Base-by-base conservation (phyloP, 1,140 invertebrate species). In the Penaeus chinensis region DNA sequence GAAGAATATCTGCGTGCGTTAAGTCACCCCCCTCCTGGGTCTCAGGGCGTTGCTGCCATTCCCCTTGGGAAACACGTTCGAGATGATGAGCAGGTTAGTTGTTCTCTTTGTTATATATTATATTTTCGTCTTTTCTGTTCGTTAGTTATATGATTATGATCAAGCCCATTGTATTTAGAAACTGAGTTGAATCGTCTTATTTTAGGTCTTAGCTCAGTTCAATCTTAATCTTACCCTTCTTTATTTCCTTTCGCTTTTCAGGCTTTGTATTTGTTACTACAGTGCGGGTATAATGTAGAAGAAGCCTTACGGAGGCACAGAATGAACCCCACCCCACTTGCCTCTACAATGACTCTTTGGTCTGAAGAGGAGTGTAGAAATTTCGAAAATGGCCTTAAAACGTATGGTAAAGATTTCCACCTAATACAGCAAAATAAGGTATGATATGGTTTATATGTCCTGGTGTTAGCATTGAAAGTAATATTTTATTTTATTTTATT, bases 281-380 rank as follows among this genome's bases (percentile, higher is more conserved):
- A 99, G 91, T 99, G 98, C 93, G 97, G 97, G 11, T 97, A 98
- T 91, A 99, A 98, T 93, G 94, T 96, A 37, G 98, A 99, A 90
- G 98, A 99, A 93, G 98, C 98, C 8, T 92, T 98, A 77, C 92
- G 98, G 87, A 89, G 93, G 82, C 94, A 97, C 82, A 94, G 96
- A 89, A 95, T 96, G 91, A 95, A 97, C 91, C 96, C 97, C 91
- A 93, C 96, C 32, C 94, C 95, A 2, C 93, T 94, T 7, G 94
- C 94, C 65, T 95, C 96, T 89, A 94, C 95, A 0, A 95, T 96
- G 92, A 96, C 96, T 91, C 93, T 98, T 8, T 99, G 98, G 98
- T 99, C 98, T 24, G 98, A 99, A 92, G 98, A 99, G 92, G 98
- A 99, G 92, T 99, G 98, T 93, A 94, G 96, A 89, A 98, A 98